Base-by-base conservation (phyloP, 1,140 invertebrate species). In the Stratiolaelaps scimitus region DNA sequence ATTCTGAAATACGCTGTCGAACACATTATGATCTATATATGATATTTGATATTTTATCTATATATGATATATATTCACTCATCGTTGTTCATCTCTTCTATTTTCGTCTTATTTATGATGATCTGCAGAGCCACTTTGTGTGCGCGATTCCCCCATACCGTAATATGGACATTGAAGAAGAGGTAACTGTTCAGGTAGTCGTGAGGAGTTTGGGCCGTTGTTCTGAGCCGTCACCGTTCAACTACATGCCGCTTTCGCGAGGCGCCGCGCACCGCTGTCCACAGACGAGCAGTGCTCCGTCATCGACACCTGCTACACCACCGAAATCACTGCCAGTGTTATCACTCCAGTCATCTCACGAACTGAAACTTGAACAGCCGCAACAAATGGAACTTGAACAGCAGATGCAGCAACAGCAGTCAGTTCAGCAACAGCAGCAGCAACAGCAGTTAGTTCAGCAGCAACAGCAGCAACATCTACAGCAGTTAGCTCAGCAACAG, bases 351-450 rank as follows among this genome's bases (percentile, higher is more conserved):
- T 48, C 47, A 48, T 19, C 20, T 6, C 4, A 4, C 20, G 47
- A 48, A 4, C 7, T 19, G 19, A 28, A 48, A 48, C 47, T 23
- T 4, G 15, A 19, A 48, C 47, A 48, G 47, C 47, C 20, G 15
- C 5, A 4, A 28, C 47, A 4, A 15, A 7, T 4, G 47, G 19
- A 48, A 15, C 4, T 4, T 23, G 19, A 4, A 15, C 47, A 48
- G 15, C 47, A 48, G 15, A 19, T 23, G 15, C 47, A 48, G 47
- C 47, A 48, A 15, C 47, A 48, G 47, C 47, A 48, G 28, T 28
- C 20, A 48, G 19, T 23, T 7, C 47, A 48, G 47, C 47, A 48
- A 28, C 47, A 48, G 47, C 47, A 48, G 15, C 47, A 48, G 28
- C 47, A 48, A n/a, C n/a, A n/a, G n/a, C n/a, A n/a, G n/a, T n/a